Evolutionary conservation across 2,888 invertebrate species (phyloP).

Genomic region (Hypolimnas misippus): DNA sequence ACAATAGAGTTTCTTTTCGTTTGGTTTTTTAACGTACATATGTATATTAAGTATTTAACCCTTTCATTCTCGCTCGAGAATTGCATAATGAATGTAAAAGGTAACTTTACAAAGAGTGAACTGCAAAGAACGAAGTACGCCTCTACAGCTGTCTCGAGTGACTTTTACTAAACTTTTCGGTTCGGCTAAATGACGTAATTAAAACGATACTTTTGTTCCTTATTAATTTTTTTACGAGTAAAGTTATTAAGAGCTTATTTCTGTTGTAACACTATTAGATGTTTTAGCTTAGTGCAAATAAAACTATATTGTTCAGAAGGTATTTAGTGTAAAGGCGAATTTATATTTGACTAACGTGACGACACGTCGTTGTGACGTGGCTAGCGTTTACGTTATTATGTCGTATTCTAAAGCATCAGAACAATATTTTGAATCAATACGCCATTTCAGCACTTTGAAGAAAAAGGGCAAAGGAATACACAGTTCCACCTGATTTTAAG

Average conservation of each 20-base stretch:
- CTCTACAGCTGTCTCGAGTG: conserved; percentile 41
- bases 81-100: conserved; percentile 39
- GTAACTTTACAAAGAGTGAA: conserved; percentile 32
- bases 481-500: no score
- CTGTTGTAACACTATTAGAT: not conserved
- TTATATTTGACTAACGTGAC: no score
- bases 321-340: no score
- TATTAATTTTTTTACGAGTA: not conserved
- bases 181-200: conserved; percentile 36
- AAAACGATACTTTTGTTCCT: conserved; percentile 32
- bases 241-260: conserved; percentile 1
- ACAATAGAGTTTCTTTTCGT: conserved; percentile 5
- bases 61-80: conserved; percentile 16
- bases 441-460: no score
- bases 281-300: not conserved
- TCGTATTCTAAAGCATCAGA: no score
- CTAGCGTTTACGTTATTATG: no score
- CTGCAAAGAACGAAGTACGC: conserved; percentile 30
- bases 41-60: conserved; percentile 16
- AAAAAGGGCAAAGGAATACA: no score
- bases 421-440: no score
- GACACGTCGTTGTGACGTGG: no score
- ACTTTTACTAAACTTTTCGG: conserved; percentile 27
- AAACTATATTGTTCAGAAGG: no score
- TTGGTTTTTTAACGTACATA: not conserved